These are phyloP conservation scores for Crocidura indochinensis DNA, from an alignment of 2,797 vertebrate genomes.

Conservation along the genomic window DNA sequence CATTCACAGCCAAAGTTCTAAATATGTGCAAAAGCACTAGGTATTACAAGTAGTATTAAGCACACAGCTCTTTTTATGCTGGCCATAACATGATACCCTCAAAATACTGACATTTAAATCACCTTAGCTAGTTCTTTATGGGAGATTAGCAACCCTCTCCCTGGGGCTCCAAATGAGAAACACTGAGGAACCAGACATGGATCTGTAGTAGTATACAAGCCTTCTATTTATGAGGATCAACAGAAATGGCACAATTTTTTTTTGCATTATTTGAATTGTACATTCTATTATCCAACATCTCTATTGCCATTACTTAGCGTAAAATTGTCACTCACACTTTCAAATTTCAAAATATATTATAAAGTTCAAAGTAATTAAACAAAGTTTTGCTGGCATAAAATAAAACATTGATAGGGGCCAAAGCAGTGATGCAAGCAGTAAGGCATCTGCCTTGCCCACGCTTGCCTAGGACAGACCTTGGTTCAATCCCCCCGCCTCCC, in stretches of 20 bases:
- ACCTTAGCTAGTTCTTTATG: conserved; percentile 39
- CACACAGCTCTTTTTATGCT: conserved; percentile 3
- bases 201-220: too few species aligned
- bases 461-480: too few species aligned
- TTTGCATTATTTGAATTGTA: not conserved
- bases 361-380: conserved; percentile 36
- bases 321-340: conserved; percentile 33
- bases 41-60: conserved; percentile 5
- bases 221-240: too few species aligned
- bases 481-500: too few species aligned
- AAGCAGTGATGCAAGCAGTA: too few species aligned
- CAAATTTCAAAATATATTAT: conserved; percentile 41
- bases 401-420: too few species aligned
- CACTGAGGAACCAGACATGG: too few species aligned
- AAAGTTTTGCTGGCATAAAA: not conserved
- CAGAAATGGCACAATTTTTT: too few species aligned
- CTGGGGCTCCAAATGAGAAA: too few species aligned
- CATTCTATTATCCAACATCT: conserved; percentile 14
- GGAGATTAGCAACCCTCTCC: not conserved
- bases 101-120: conserved; percentile 53
- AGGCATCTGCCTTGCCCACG: too few species aligned
- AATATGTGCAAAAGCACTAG: not conserved
- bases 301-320: conserved; percentile 38
- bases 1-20: not conserved
- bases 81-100: not conserved